These are phyloP conservation scores for Caenorhabditis drosophilae DNA, from an alignment of 2,888 invertebrate species.

Conservation along the genomic window DNA sequence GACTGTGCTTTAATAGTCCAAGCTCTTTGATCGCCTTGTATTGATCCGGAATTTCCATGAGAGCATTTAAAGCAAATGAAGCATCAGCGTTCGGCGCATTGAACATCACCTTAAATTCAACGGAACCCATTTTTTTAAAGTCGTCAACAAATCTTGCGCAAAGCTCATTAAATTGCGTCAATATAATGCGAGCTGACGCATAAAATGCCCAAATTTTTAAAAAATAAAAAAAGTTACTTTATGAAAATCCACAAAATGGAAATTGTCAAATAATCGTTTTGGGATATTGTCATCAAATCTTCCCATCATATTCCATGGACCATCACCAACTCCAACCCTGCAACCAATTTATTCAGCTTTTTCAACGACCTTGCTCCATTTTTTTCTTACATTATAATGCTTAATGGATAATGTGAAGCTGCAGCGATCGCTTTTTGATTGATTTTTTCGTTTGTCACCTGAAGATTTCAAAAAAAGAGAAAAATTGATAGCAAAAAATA, in stretches of 20 bases:
- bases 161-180: no score
- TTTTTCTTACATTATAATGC: conserved; percentile 71
- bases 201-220: neutral
- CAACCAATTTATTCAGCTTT: no score
- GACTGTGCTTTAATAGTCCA: conserved; percentile 65
- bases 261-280: conserved; percentile 73
- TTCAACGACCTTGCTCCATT: no score
- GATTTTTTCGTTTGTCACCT: conserved; percentile 70
- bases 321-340: conserved; percentile 73
- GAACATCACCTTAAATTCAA: conserved; percentile 65
- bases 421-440: conserved; percentile 72
- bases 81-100: conserved; percentile 69
- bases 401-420: conserved; percentile 72
- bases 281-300: conserved; percentile 73
- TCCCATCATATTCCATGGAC: conserved; percentile 73
- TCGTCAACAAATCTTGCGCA: neutral
- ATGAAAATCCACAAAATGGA: conserved; percentile 73
- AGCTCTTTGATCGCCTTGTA: conserved; percentile 60
- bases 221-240: conserved; percentile 57
- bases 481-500: neutral
- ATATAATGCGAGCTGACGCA: no score
- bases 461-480: neutral
- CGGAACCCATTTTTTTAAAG: no score
- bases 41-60: conserved; percentile 72
- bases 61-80: conserved; percentile 72